These are phyloP conservation scores for Rissa tridactyla DNA, from an alignment of 2,113 vertebrate genomes.

Conservation along the genomic window DNA sequence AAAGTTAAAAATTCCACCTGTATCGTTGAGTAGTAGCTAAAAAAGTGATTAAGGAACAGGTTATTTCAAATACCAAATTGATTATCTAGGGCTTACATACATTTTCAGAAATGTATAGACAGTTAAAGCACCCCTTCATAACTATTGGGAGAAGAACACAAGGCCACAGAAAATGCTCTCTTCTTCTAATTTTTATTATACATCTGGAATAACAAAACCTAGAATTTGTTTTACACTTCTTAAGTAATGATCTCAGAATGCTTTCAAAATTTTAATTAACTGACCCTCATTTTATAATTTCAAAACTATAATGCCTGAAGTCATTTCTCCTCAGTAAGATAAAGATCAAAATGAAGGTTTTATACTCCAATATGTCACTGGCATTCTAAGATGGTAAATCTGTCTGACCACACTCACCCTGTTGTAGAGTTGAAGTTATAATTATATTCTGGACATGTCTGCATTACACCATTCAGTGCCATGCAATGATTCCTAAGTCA, in stretches of 20 bases:
- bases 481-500: background rate
- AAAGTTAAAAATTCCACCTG: constrained; percentile 81
- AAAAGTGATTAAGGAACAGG: background rate
- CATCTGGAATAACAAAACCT: background rate
- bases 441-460: background rate
- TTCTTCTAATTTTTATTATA: background rate
- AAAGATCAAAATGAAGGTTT: background rate
- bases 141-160: background rate
- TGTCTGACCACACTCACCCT: background rate
- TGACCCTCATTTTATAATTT: background rate
- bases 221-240: background rate
- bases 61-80: background rate
- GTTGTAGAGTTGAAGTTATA: background rate
- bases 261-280: background rate
- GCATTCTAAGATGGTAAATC: background rate
- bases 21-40: constrained; percentile 85
- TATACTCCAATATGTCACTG: background rate
- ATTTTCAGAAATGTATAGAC: background rate
- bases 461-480: background rate
- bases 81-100: background rate
- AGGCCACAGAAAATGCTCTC: background rate
- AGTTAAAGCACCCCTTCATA: background rate
- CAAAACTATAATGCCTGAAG: background rate
- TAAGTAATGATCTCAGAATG: background rate
- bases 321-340: background rate